phyloP scores from a whole-genome alignment of 2,888 invertebrate genomes.

The Tetragonula carbonaria region DNA sequence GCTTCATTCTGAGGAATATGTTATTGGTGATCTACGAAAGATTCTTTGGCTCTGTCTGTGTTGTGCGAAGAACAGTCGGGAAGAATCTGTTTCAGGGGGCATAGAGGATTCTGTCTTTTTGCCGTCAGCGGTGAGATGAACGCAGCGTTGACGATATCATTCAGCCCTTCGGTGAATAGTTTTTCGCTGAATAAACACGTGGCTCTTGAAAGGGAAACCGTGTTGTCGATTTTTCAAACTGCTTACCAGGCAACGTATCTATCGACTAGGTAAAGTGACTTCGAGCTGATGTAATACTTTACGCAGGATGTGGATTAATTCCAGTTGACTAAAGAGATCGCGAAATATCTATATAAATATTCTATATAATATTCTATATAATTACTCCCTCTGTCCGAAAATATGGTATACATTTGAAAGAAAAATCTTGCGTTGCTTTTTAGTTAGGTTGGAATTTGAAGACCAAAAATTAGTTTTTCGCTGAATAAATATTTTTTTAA shows the following conservation, averaged over 20 bases:
- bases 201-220: background rate
- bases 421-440: too few relatives aligned
- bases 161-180: background rate
- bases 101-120: background rate
- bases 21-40: slow-evolving; percentile 11
- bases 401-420: too few relatives aligned
- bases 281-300: background rate
- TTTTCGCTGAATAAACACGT: background rate
- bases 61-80: background rate
- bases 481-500: too few relatives aligned
- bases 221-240: background rate
- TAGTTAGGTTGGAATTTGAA: too few relatives aligned
- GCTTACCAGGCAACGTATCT: background rate
- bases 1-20: background rate
- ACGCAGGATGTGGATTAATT: too few relatives aligned
- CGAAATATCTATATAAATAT: too few relatives aligned
- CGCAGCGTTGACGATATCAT: background rate
- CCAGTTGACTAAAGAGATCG: too few relatives aligned
- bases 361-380: too few relatives aligned
- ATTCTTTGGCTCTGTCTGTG: background rate
- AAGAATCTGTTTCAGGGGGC: background rate
- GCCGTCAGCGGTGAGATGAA: background rate
- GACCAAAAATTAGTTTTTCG: too few relatives aligned
- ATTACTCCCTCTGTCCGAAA: too few relatives aligned
- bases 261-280: background rate